These are phyloP conservation scores for Phoeniculus purpureus DNA, from an alignment of 2,797 vertebrate genomes.

Conservation along the genomic window DNA sequence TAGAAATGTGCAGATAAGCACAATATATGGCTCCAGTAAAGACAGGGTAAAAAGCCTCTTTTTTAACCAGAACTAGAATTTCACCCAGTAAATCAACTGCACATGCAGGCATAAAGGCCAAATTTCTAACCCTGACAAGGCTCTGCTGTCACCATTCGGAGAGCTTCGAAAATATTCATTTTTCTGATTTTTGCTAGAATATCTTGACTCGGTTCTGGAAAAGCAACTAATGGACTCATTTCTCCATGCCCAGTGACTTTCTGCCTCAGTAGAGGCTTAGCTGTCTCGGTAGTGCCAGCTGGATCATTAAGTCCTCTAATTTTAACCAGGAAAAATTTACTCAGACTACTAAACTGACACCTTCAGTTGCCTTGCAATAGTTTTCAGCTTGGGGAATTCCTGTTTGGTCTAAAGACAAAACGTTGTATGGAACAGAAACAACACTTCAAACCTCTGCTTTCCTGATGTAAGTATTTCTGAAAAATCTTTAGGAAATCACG, in stretches of 20 bases:
- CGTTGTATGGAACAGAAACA: background rate
- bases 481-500: conserved; percentile 10
- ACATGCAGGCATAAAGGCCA: background rate
- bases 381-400: background rate
- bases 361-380: background rate
- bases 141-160: background rate
- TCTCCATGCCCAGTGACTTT: background rate
- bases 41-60: background rate
- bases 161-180: background rate
- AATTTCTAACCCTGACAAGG: background rate
- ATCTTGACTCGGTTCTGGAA: background rate
- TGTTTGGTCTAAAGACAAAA: background rate
- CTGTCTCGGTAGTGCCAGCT: background rate
- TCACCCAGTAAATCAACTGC: background rate
- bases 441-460: background rate
- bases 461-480: background rate
- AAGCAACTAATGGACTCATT: background rate
- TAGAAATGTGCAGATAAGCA: background rate
- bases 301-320: background rate
- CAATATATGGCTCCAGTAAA: background rate
- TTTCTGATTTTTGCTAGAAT: background rate
- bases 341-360: background rate
- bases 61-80: background rate
- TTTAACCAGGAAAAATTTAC: conserved; percentile 51
- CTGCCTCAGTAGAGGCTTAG: background rate